Percentiles rank a stretch among this genome's conserved stretches.
phyloP scores from a whole-genome alignment of 2,797 vertebrate species.

The Characodon lateralis region DNA sequence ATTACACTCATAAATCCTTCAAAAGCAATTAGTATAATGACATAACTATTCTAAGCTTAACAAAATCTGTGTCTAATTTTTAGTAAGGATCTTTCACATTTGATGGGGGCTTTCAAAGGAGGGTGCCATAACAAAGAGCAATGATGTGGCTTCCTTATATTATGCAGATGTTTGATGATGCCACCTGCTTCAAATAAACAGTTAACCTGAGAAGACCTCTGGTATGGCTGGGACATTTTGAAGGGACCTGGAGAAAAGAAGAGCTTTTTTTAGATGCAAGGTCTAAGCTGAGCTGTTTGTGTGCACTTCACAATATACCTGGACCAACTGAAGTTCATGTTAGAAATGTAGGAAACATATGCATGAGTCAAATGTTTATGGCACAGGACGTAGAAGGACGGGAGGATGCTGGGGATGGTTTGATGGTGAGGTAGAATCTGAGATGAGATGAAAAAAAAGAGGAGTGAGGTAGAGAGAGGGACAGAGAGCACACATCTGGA shows the following conservation, averaged over 20 bases:
- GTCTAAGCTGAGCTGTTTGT: too few species aligned
- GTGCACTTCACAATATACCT: neutral
- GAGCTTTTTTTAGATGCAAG: too few species aligned
- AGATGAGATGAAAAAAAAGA: slow-evolving; percentile 61
- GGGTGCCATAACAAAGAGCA: neutral
- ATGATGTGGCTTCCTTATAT: neutral
- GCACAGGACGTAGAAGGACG: slow-evolving; percentile 44
- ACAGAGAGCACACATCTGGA: slow-evolving; percentile 77
- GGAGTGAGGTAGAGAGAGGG: slow-evolving; percentile 28
- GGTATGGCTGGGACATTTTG: neutral
- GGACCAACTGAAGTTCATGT: slow-evolving; percentile 30
- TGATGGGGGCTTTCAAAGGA: neutral
- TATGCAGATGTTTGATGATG: neutral
- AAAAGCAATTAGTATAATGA: neutral
- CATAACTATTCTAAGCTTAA: neutral
- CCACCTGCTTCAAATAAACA: neutral
- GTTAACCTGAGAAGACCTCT: neutral
- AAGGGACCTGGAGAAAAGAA: neutral
- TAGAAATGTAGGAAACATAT: slow-evolving; percentile 30
- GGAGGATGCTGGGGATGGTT: slow-evolving; percentile 52
- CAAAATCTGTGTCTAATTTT: neutral
- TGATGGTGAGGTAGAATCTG: slow-evolving; percentile 25
- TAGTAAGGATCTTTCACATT: neutral
- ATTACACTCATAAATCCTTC: neutral
- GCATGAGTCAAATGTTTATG: slow-evolving; percentile 29